Evolutionary conservation across 2,888 invertebrate species (phyloP).

Genomic region (Sarcophaga rosellei): DNA sequence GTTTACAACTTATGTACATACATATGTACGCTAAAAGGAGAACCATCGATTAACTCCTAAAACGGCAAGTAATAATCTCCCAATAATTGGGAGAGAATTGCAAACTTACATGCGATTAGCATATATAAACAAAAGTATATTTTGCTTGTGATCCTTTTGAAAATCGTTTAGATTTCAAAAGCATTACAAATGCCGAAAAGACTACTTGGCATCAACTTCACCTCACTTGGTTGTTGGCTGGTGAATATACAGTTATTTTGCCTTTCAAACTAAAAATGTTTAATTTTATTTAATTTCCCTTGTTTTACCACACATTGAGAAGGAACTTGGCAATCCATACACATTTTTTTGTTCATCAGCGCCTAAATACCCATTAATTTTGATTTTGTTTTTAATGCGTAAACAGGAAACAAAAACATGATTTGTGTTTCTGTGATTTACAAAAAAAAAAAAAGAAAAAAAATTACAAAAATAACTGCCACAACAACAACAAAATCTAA

Average conservation of each 20-base stretch:
- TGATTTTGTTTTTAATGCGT: constrained; percentile 61
- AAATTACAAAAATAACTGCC: neutral
- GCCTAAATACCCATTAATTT: constrained; percentile 56
- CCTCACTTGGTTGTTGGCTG: no score
- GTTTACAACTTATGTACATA: constrained; percentile 5
- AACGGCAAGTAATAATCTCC: no score
- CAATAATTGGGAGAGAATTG: no score
- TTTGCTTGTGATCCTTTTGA: no score
- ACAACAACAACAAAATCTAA: constrained; percentile 15
- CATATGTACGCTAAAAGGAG: no score
- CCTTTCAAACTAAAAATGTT: neutral
- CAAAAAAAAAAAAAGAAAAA: neutral
- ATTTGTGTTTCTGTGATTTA: constrained; percentile 52
- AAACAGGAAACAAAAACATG: constrained; percentile 60
- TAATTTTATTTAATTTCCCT: neutral
- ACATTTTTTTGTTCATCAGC: neutral
- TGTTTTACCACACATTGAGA: neutral
- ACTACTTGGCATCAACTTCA: no score
- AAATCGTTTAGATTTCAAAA: no score
- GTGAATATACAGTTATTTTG: no score
- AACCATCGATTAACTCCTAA: no score
- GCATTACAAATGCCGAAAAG: no score
- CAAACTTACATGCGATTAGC: no score
- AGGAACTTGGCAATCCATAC: constrained; percentile 28
- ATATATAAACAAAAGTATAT: no score